Base-by-base conservation (phyloP, 37 sponge, comb jelly and placozoan species). In the Haliclona indistincta region DNA sequence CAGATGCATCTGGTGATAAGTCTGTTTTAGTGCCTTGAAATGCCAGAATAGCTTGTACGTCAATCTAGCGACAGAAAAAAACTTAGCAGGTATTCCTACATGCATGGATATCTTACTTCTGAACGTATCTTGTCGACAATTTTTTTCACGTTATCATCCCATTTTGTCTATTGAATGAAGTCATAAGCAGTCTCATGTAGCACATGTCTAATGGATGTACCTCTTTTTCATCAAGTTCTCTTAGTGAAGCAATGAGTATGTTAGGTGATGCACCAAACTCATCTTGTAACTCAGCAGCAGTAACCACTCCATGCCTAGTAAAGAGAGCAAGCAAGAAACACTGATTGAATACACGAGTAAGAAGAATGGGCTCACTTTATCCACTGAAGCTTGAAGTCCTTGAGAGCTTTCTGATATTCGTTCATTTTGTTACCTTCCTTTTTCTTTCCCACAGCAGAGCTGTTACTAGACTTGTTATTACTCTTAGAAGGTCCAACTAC, bases 311-410 rank as follows among this genome's bases (percentile, higher is more conserved):
- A 35, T 63, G 52, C 13, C 85, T 85, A 44, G 7, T 25, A 25
- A n/a, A 58, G 13, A 47, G 8, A 47, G 13, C 13, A 68, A 41
- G 8, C 1, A 68, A 43, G 38, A 38, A 6, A 4, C 22, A 4
- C 3, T 56, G 56, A 5, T 4, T 4, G 36, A 6, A 4, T 34
- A 6, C 4, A 11, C 32, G 3, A 66, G 38, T 66, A 34, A 66
- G 25, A 38, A 66, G n/a, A 64, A 30, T 64, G 22, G n/a, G 41
- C 70, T 37, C 43, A 87, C 87, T 60, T 81, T 44, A 87, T 64
- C 81, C 87, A 87, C 43, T 87, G 71, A 30, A 87, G 70, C 41
- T 81, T 80, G 61, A 81, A 70, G 0, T 81, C 87, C 60, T 81
- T 80, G 43, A 80, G 35, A 55, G 87, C 87, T 41, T 64, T 69